These are phyloP conservation scores for Heliconius cydno DNA, from an alignment of 2,888 invertebrate species.

Conservation along the genomic window DNA sequence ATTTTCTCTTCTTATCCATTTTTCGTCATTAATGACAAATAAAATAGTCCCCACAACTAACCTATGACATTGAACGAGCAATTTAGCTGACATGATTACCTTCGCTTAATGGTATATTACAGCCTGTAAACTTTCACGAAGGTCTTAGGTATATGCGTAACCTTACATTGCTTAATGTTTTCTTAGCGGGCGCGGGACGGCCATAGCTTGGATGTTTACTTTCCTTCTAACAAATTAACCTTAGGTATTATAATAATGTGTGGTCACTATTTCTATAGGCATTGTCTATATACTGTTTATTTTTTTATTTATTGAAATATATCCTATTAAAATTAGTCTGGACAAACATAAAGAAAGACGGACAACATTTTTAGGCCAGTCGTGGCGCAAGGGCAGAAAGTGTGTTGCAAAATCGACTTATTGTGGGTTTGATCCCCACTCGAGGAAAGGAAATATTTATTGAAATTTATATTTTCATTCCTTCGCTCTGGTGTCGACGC, in stretches of 20 bases:
- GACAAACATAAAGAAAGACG: too few relatives aligned
- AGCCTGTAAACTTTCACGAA: slow-evolving; percentile 28
- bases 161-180: slow-evolving; percentile 8
- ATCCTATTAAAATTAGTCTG: too few relatives aligned
- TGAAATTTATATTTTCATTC: too few relatives aligned
- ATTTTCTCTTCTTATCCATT: not conserved
- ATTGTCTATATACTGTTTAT: too few relatives aligned
- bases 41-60: not conserved
- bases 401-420: too few relatives aligned
- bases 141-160: slow-evolving; percentile 27
- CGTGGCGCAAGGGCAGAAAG: too few relatives aligned
- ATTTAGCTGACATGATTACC: slow-evolving; percentile 27
- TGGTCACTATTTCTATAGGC: not conserved
- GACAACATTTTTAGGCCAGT: too few relatives aligned
- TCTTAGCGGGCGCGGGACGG: not conserved
- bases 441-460: too few relatives aligned
- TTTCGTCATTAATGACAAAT: not conserved
- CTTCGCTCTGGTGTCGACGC: too few relatives aligned
- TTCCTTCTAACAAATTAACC: not conserved
- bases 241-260: not conserved
- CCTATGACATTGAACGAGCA: slow-evolving; percentile 24
- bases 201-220: not conserved
- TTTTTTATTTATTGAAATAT: too few relatives aligned
- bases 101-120: slow-evolving; percentile 22
- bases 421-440: too few relatives aligned